Conservation (phyloP, 2,797 vertebrate genomes). For the Malurus splendens region DNA sequence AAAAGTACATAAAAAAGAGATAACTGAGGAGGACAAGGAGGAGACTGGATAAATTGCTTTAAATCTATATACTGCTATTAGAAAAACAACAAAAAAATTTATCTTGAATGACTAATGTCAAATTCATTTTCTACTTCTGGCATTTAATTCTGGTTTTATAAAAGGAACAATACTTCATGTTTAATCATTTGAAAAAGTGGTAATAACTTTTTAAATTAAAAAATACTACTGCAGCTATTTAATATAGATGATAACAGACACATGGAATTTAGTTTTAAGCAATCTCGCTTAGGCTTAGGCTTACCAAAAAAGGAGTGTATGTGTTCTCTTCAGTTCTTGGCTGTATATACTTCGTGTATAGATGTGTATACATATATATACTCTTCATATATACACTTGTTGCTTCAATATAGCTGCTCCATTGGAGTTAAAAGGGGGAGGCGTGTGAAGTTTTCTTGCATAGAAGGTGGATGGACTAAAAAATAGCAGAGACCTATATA, state of each 20-base stretch:
- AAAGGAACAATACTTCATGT: neutral
- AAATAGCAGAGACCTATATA: neutral
- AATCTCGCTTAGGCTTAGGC: neutral
- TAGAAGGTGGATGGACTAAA: neutral
- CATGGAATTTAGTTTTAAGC: neutral
- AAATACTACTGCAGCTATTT: neutral
- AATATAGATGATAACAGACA: neutral
- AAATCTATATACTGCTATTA: neutral
- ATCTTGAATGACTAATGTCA: neutral
- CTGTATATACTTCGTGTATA: neutral
- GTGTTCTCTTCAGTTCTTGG: neutral
- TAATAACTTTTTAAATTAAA: neutral
- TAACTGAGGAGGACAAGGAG: neutral
- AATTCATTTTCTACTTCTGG: neutral
- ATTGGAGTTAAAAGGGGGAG: neutral
- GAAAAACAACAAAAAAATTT: neutral
- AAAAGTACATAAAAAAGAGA: neutral
- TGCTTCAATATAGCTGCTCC: neutral
- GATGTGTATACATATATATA: neutral
- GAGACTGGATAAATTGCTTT: neutral
- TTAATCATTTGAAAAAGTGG: neutral
- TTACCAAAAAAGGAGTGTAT: neutral
- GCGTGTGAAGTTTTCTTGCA: accelerated
- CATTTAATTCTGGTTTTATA: neutral
- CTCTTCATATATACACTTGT: neutral